These are phyloP conservation scores for Leptopilina clavipes DNA, from an alignment of 1,140 invertebrate genomes.

Conservation along the genomic window DNA sequence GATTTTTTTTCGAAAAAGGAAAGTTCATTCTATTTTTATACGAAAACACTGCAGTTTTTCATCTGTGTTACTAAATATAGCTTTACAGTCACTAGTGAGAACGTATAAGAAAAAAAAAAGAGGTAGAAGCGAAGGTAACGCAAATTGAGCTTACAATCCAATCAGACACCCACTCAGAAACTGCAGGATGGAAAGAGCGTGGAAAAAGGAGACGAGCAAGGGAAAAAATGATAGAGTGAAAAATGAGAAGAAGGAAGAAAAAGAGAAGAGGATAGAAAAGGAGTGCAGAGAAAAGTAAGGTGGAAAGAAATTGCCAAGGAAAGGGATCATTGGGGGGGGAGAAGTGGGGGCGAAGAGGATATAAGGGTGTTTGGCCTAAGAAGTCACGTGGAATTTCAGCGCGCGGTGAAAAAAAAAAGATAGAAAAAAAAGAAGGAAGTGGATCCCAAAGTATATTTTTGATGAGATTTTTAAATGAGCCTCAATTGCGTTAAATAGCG, in stretches of 20 bases:
- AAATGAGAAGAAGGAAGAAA: neutral
- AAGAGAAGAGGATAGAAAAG: neutral
- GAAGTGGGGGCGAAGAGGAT: conserved; percentile 16
- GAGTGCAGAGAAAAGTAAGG: conserved; percentile 12
- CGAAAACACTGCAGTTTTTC: neutral
- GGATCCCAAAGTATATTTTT: conserved; percentile 67
- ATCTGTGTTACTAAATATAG: conserved; percentile 20
- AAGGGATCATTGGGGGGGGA: neutral
- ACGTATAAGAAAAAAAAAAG: neutral
- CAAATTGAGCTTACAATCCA: conserved; percentile 72
- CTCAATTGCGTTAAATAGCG: conserved; percentile 71
- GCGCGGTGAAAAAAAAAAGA: conserved; percentile 40
- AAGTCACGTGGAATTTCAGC: conserved; percentile 35
- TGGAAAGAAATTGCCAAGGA: conserved; percentile 37
- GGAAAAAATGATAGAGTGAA: conserved; percentile 37
- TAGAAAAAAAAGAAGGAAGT: conserved; percentile 40
- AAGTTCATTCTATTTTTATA: neutral
- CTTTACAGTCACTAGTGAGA: conserved; percentile 15
- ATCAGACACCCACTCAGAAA: conserved; percentile 59
- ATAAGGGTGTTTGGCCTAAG: conserved; percentile 24
- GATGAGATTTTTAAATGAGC: conserved; percentile 74
- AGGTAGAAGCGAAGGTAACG: conserved; percentile 56
- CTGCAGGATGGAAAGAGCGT: conserved; percentile 24
- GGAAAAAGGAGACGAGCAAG: conserved; percentile 42
- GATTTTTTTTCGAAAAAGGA: too few relatives aligned